These are phyloP conservation scores for Arremon brunneinucha DNA, from an alignment of 2,797 vertebrate genomes.

Conservation along the genomic window DNA sequence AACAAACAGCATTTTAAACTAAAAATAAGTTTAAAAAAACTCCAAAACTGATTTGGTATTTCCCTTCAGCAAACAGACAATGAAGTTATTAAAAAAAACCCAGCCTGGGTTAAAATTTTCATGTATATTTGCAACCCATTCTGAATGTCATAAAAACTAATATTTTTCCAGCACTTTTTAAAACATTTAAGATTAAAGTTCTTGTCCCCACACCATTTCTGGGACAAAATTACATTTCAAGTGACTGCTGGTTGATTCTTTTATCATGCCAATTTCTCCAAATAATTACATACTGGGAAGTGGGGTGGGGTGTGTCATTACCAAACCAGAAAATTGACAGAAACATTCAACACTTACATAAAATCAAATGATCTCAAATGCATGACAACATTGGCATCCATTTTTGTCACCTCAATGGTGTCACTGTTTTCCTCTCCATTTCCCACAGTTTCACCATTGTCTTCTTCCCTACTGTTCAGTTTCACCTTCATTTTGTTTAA, in stretches of 20 bases:
- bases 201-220: neutral
- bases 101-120: neutral
- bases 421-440: slow-evolving; percentile 68
- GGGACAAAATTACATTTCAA: neutral
- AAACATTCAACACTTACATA: slow-evolving; percentile 81
- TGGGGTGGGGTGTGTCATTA: neutral
- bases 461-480: slow-evolving; percentile 69
- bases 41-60: neutral
- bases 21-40: neutral
- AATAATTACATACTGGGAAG: neutral
- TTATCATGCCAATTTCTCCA: neutral
- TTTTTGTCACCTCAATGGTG: slow-evolving; percentile 88
- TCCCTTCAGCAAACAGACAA: neutral
- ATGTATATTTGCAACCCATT: neutral
- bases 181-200: neutral
- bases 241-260: neutral
- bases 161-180: neutral
- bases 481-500: slow-evolving; percentile 90
- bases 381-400: slow-evolving; percentile 98
- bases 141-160: neutral
- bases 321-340: neutral
- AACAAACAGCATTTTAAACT: neutral
- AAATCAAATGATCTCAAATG: slow-evolving; percentile 94
- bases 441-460: slow-evolving; percentile 39
- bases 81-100: neutral